phyloP scores from a whole-genome alignment of 2,797 vertebrate species.

The Pachyuromys duprasi region DNA sequence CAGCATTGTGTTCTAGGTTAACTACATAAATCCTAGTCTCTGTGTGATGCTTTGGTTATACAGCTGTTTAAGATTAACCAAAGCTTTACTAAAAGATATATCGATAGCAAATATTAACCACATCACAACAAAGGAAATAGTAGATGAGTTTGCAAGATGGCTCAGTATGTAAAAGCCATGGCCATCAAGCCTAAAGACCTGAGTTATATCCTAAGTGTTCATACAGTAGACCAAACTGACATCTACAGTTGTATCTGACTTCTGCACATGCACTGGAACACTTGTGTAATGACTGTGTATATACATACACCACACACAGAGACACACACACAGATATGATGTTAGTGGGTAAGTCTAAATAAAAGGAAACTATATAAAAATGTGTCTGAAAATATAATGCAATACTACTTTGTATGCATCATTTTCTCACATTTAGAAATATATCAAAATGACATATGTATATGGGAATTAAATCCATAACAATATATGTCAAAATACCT shows the following conservation, averaged over 20 bases:
- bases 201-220: too few species aligned
- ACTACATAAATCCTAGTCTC: too few species aligned
- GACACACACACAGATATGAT: not conserved
- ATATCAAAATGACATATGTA: not conserved
- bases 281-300: not conserved
- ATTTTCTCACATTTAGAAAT: not conserved
- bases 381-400: not conserved
- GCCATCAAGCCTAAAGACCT: not conserved
- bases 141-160: not conserved
- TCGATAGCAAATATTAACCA: too few species aligned
- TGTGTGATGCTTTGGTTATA: too few species aligned
- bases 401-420: not conserved
- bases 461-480: not conserved
- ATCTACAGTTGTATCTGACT: not conserved
- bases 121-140: too few species aligned
- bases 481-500: conserved; percentile 29
- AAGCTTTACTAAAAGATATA: too few species aligned
- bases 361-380: not conserved
- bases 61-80: too few species aligned
- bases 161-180: not conserved
- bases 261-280: not conserved
- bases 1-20: too few species aligned
- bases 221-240: not conserved
- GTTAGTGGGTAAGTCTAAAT: not conserved
- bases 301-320: not conserved